These are phyloP conservation scores for Oncorhynchus masou DNA, from an alignment of 2,113 vertebrate genomes.

Conservation along the genomic window DNA sequence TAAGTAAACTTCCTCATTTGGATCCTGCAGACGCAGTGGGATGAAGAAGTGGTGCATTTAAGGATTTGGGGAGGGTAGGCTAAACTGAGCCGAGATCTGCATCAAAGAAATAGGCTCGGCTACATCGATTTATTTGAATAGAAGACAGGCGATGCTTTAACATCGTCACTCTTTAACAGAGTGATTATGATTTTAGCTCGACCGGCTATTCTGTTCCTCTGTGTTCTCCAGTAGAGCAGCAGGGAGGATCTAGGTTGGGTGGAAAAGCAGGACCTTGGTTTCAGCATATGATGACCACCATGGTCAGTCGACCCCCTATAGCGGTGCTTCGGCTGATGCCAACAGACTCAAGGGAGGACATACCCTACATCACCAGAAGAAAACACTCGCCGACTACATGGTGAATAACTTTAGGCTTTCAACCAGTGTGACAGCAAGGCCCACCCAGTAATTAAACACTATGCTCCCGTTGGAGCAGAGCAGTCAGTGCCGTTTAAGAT, in stretches of 20 bases:
- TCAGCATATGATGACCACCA: neutral
- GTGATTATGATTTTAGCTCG: no score
- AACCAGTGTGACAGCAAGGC: slow-evolving; percentile 23
- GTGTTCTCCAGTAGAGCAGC: slow-evolving; percentile 9
- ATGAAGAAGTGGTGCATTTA: neutral
- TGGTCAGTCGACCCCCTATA: neutral
- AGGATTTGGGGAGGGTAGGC: no score
- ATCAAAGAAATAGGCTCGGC: no score
- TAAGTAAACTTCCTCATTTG: slow-evolving; percentile 21
- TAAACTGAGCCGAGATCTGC: no score
- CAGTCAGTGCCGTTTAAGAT: no score
- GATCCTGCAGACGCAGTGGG: neutral
- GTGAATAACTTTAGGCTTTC: slow-evolving; percentile 42
- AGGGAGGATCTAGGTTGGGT: slow-evolving; percentile 16
- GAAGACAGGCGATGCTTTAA: no score
- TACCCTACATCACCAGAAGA: neutral
- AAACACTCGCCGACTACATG: neutral
- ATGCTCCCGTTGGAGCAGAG: neutral
- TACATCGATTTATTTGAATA: no score
- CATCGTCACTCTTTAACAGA: no score
- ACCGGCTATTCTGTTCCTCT: neutral
- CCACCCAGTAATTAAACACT: slow-evolving; percentile 30
- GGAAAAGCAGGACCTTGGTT: slow-evolving; percentile 1
- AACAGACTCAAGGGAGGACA: slow-evolving; percentile 5
- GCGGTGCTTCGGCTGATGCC: neutral